A percentile compares a stretch with the other conserved stretches of the same genome.
Conservation (phyloP, 2,888 invertebrate species). For the Anticlea derivata region DNA sequence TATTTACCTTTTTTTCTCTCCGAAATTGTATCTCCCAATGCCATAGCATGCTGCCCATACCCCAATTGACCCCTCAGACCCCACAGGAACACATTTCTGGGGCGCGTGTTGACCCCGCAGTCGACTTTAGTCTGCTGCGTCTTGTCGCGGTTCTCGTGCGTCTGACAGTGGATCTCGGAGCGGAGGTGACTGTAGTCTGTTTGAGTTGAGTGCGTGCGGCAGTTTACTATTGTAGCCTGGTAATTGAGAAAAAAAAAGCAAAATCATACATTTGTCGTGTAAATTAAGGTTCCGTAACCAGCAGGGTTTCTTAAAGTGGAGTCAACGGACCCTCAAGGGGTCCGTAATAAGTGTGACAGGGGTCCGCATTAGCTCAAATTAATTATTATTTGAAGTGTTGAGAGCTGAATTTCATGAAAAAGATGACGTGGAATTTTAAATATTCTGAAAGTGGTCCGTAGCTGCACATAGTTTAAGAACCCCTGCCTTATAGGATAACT, state of each 20-base stretch:
- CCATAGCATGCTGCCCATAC: constrained; percentile 80
- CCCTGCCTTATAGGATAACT: too few relatives aligned
- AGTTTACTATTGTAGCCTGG: constrained; percentile 85
- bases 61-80: constrained; percentile 83
- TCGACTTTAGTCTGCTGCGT: constrained; percentile 64
- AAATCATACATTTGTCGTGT: too few relatives aligned
- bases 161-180: constrained; percentile 86
- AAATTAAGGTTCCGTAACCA: too few relatives aligned
- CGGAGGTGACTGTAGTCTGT: constrained; percentile 86
- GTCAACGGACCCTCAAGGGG: too few relatives aligned
- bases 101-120: constrained; percentile 52
- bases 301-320: too few relatives aligned
- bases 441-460: too few relatives aligned
- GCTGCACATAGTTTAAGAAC: too few relatives aligned
- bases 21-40: constrained; percentile 42
- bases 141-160: constrained; percentile 71
- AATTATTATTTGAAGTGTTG: too few relatives aligned
- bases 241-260: background rate
- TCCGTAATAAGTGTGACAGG: too few relatives aligned
- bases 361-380: too few relatives aligned
- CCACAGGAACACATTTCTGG: constrained; percentile 70
- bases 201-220: constrained; percentile 87
- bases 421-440: too few relatives aligned
- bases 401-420: too few relatives aligned
- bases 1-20: constrained; percentile 48